Base-by-base conservation (phyloP, 2,888 invertebrate species). In the Pristionchus japonicus region DNA sequence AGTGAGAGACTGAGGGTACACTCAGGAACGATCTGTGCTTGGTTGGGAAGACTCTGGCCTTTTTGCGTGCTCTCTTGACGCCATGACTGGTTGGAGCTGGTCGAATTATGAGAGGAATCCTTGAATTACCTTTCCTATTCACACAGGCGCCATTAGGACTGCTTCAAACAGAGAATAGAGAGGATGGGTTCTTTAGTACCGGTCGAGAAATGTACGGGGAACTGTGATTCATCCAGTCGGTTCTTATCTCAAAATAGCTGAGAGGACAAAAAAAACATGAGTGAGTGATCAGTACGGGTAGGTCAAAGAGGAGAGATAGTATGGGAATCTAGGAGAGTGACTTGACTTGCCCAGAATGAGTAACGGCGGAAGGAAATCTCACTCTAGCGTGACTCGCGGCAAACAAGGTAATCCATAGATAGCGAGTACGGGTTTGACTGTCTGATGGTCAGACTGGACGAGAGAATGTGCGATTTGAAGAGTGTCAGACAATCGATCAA, bases 181-280 rank as follows among this genome's bases (percentile, higher is more conserved):
- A 13, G 52, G 15, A 52, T 17, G 52, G 52, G 52, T 52, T 17
- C 23, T 52, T 52, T 52, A 52, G 52, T 52, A 52, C 52, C 52
- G 52, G 49, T 20, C 20, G 23, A 67, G 9, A 13, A 15, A n/a
- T n/a, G n/a, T n/a, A n/a, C n/a, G n/a, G 31, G 34, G 31, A 67
- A 34, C 67, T 67, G 67, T 67, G 67, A 67, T 67, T 67, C 67
- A 67, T 67, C 67, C 57, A 6, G 9, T 23, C 11, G n/a, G n/a
- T n/a, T 17, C 67, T 67, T 67, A 67, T 67, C 67, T 67, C 31
- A 34, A 67, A 67, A 31, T 67, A 67, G 67, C 67, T 34, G 67
- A 67, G 67, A 27, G 67, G 61, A 23, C 27, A 27, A 61, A 49
- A 61, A 61, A n/a, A n/a, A 61, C 61, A 61, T 61, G 61, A 67